phyloP scores from a whole-genome alignment of 2,113 vertebrate species.

The Acrocephalus arundinaceus region DNA sequence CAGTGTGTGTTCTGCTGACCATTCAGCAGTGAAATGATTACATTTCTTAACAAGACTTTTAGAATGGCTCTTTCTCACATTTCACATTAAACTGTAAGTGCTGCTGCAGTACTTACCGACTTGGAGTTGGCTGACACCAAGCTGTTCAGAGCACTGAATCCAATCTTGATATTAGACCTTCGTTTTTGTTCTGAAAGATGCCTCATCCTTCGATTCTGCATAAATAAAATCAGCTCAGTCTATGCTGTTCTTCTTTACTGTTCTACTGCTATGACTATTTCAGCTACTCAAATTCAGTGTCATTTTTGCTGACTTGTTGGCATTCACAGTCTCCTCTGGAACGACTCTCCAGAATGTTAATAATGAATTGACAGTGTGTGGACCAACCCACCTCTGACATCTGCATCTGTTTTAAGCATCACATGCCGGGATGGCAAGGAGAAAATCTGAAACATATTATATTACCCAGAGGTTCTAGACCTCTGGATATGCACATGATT shows the following conservation, averaged over 20 bases:
- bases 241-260: neutral
- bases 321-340: neutral
- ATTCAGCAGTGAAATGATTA: neutral
- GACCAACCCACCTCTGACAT: neutral
- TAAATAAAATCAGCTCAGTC: neutral
- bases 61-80: neutral
- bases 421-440: neutral
- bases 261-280: neutral
- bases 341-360: neutral
- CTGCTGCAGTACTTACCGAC: conserved; percentile 63
- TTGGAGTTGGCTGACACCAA: conserved; percentile 87
- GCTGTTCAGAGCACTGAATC: conserved; percentile 86
- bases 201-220: conserved; percentile 86
- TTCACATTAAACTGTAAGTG: neutral
- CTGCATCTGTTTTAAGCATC: neutral
- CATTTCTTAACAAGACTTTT: neutral
- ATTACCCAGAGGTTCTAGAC: neutral
- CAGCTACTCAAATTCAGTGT: neutral
- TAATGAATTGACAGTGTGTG: neutral
- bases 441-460: neutral
- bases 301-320: neutral
- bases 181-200: conserved; percentile 95
- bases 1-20: neutral
- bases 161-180: conserved; percentile 90
- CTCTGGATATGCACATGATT: neutral